Evolutionary conservation across 1,140 invertebrate species (phyloP).

Genomic region (Rhagoletis zephyria): DNA sequence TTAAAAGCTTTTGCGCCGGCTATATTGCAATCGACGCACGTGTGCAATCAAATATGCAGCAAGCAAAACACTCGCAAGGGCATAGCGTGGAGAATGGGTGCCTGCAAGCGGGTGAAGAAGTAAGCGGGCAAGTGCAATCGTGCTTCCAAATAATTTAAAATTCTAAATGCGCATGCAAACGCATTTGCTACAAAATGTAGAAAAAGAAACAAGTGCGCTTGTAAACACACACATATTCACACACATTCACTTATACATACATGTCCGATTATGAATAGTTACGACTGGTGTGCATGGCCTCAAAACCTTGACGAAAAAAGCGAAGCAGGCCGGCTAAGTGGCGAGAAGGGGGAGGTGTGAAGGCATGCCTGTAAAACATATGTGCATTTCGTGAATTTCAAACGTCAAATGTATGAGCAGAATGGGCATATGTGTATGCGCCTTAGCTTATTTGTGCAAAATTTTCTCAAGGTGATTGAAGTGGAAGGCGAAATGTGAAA

Average conservation of each 20-base stretch:
- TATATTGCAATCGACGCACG: neutral
- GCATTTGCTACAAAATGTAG: neutral
- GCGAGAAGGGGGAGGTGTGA: too few species aligned
- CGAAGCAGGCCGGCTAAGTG: neutral
- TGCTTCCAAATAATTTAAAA: constrained; percentile 50
- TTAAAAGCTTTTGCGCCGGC: too few species aligned
- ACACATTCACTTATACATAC: neutral
- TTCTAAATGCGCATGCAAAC: constrained; percentile 47
- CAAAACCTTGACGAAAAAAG: neutral
- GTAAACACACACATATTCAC: neutral
- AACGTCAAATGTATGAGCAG: neutral
- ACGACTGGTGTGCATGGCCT: neutral
- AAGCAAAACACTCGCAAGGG: neutral
- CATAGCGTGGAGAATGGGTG: neutral
- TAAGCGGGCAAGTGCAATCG: neutral
- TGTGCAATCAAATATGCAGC: constrained; percentile 39
- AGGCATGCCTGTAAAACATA: neutral
- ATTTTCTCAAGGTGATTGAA: constrained; percentile 48
- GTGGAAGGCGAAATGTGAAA: constrained; percentile 45
- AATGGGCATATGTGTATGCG: neutral
- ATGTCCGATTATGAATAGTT: constrained; percentile 18
- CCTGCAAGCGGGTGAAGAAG: neutral
- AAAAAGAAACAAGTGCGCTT: neutral
- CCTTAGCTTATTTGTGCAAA: neutral
- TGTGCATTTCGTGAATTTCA: neutral